Percentiles rank a stretch among this genome's conserved stretches.
Conservation (phyloP, 1,140 invertebrate species). For the Listronotus oregonensis region DNA sequence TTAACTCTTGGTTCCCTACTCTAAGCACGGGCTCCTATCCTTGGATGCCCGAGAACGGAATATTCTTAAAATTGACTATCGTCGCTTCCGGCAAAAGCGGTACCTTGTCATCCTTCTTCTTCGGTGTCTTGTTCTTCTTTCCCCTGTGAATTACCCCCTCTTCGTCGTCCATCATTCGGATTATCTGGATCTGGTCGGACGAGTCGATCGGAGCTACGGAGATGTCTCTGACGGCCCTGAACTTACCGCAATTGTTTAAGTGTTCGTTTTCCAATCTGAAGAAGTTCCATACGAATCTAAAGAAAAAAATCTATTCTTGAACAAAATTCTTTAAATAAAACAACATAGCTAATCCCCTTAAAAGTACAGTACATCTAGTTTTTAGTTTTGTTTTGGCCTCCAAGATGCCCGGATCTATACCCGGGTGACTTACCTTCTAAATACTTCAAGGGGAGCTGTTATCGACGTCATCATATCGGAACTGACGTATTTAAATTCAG, state of each 20-base stretch:
- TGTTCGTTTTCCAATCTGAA: constrained; percentile 94
- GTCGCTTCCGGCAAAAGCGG: constrained; percentile 61
- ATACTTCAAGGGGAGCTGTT: constrained; percentile 81
- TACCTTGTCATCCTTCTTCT: constrained; percentile 62
- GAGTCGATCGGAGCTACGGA: constrained; percentile 83
- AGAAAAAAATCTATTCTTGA: too few relatives aligned
- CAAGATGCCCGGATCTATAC: not conserved
- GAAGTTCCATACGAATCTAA: constrained; percentile 89
- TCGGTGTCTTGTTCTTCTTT: constrained; percentile 60
- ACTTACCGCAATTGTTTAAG: constrained; percentile 93
- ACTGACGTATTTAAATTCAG: constrained; percentile 72
- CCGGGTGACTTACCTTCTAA: constrained; percentile 59
- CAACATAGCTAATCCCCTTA: too few relatives aligned
- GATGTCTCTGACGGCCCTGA: constrained; percentile 88
- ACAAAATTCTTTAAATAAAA: too few relatives aligned
- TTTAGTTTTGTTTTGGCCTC: too few relatives aligned
- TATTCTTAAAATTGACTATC: constrained; percentile 47
- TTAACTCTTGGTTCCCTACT: too few relatives aligned
- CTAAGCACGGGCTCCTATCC: too few relatives aligned
- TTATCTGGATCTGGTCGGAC: constrained; percentile 71
- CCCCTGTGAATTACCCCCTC: constrained; percentile 66
- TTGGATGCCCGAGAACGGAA: constrained; percentile 37
- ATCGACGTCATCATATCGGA: constrained; percentile 79
- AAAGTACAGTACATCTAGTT: too few relatives aligned
- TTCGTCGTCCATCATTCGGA: constrained; percentile 76